Percentiles rank a stretch among this genome's conserved stretches.
Conservation (phyloP, 2,113 vertebrate genomes). For the Dendropsophus ebraccatus region DNA sequence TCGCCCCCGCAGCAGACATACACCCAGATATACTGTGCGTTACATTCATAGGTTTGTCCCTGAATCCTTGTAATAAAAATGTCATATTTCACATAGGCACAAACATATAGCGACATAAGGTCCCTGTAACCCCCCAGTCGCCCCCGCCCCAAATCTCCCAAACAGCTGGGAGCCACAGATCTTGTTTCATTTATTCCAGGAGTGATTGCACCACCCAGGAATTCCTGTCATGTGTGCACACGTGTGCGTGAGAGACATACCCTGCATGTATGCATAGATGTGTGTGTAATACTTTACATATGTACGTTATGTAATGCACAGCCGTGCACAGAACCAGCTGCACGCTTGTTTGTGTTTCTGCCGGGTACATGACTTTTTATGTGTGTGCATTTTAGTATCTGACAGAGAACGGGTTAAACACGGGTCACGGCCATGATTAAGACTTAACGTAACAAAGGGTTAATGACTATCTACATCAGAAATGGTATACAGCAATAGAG, state of each 20-base stretch:
- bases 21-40: not conserved
- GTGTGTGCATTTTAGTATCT: not conserved
- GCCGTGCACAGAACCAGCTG: not conserved
- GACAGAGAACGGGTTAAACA: not conserved
- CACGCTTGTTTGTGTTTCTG: not conserved
- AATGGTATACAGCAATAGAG: no score
- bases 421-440: not conserved
- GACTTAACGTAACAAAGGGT: not conserved
- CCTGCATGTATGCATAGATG: not conserved
- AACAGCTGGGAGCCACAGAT: constrained; percentile 52
- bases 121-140: not conserved
- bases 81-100: not conserved
- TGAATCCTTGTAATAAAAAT: not conserved
- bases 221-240: constrained; percentile 51
- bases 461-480: not conserved
- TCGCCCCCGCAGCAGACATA: no score
- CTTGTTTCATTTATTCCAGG: constrained; percentile 49
- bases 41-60: not conserved
- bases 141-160: constrained; percentile 26
- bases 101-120: not conserved
- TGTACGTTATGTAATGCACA: constrained; percentile 32
- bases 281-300: constrained; percentile 33
- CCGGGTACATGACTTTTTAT: not conserved
- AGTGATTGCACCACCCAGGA: constrained; percentile 54
- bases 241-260: constrained; percentile 7